Percentiles rank a stretch among this genome's conserved stretches.
These are phyloP conservation scores for Temnothorax nylanderi DNA, from an alignment of 1,140 invertebrate species.

Conservation along the genomic window DNA sequence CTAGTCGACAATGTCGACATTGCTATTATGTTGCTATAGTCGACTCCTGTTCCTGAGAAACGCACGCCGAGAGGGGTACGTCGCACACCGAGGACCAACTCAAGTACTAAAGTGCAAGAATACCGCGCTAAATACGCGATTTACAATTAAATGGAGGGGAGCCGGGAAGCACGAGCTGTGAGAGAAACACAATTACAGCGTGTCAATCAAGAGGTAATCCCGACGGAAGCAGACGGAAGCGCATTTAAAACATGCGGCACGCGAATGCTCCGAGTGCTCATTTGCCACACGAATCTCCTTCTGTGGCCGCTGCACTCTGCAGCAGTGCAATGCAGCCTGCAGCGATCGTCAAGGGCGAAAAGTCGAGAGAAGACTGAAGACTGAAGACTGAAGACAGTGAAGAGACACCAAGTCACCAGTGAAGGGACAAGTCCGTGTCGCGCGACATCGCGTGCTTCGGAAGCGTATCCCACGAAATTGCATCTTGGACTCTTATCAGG, in stretches of 20 bases:
- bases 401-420: too few relatives aligned
- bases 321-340: too few relatives aligned
- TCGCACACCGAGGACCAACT: too few relatives aligned
- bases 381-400: slow-evolving; percentile 55
- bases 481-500: slow-evolving; percentile 59
- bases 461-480: slow-evolving; percentile 71
- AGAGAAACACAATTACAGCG: neutral
- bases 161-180: too few relatives aligned
- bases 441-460: slow-evolving; percentile 81
- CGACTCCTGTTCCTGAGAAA: too few relatives aligned
- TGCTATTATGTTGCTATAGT: too few relatives aligned
- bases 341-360: neutral
- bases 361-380: slow-evolving; percentile 54
- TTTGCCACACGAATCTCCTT: too few relatives aligned
- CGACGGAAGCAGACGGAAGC: neutral
- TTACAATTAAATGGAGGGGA: too few relatives aligned
- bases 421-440: slow-evolving; percentile 50
- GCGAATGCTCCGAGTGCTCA: neutral
- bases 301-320: too few relatives aligned
- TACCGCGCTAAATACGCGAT: too few relatives aligned
- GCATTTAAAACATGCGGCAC: neutral
- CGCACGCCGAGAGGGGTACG: too few relatives aligned
- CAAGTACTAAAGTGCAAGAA: too few relatives aligned
- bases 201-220: slow-evolving; percentile 22
- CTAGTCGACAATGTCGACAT: neutral